phyloP scores from a whole-genome alignment of 2,113 vertebrate genomes.

The Aegithalos caudatus region DNA sequence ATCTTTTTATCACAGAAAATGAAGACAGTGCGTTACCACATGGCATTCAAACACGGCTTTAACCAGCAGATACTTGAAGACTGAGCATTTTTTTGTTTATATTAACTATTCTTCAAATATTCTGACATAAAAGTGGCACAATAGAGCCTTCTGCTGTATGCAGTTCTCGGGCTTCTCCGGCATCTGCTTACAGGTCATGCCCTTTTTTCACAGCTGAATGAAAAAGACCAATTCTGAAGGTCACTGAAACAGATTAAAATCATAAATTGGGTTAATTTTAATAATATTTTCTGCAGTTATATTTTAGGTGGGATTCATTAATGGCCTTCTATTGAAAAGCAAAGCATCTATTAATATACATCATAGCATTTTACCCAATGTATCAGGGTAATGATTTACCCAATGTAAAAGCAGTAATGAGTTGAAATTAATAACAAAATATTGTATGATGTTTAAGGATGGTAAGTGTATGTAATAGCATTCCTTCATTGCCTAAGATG shows the following conservation, averaged over 20 bases:
- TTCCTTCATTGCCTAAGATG: neutral
- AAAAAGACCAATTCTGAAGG: neutral
- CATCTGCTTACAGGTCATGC: neutral
- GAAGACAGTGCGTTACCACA: neutral
- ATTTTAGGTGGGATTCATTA: neutral
- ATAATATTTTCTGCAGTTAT: neutral
- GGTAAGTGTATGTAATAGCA: neutral
- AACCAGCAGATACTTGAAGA: slow-evolving; percentile 19
- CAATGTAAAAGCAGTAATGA: neutral
- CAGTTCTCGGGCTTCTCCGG: neutral
- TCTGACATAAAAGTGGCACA: neutral
- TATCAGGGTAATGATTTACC: too few relatives aligned
- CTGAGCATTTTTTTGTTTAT: neutral
- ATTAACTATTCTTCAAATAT: slow-evolving; percentile 34
- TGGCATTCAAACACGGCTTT: neutral
- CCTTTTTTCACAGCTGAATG: neutral
- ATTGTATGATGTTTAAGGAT: neutral
- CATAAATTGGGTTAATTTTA: neutral
- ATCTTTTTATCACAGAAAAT: neutral
- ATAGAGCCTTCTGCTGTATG: slow-evolving; percentile 11
- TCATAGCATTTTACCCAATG: neutral
- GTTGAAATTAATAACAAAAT: neutral
- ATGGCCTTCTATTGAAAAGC: neutral
- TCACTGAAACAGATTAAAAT: neutral
- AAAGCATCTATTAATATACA: neutral